Conservation (phyloP, 1,140 invertebrate genomes). For the Drosophila tristis region DNA sequence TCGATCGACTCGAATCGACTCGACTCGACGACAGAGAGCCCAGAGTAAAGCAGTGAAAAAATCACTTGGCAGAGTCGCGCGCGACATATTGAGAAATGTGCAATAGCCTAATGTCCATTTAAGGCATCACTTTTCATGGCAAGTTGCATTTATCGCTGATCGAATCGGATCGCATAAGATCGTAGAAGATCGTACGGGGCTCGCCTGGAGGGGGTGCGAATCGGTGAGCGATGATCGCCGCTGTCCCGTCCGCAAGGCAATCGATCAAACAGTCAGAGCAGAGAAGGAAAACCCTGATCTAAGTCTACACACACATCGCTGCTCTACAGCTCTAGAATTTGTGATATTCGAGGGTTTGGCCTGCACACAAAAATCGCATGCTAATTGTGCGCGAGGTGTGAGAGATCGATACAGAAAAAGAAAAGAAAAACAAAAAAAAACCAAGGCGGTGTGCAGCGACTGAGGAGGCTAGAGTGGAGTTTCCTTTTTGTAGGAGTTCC, state of each 20-base stretch:
- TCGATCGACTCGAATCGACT: background rate
- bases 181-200: background rate
- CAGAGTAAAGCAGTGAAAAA: slow-evolving; percentile 58
- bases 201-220: background rate
- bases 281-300: slow-evolving; percentile 10
- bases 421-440: too few relatives aligned
- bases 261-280: slow-evolving; percentile 53
- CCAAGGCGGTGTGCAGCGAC: too few relatives aligned
- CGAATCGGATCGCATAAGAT: slow-evolving; percentile 40
- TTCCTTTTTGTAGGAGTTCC: too few relatives aligned
- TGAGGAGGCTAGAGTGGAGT: too few relatives aligned
- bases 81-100: slow-evolving; percentile 84
- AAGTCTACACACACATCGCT: too few relatives aligned
- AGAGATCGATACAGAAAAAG: too few relatives aligned
- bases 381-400: too few relatives aligned
- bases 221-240: slow-evolving; percentile 61
- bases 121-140: slow-evolving; percentile 82
- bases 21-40: slow-evolving; percentile 3
- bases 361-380: too few relatives aligned
- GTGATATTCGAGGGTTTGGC: background rate
- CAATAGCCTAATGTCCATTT: slow-evolving; percentile 84
- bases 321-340: background rate
- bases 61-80: slow-evolving; percentile 75
- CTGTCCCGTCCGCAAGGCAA: slow-evolving; percentile 37
- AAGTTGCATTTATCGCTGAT: slow-evolving; percentile 82